A percentile compares a stretch with the other conserved stretches of the same genome.
Evolutionary conservation across 2,113 vertebrate genomes (phyloP).

Genomic region (Scatophagus argus): DNA sequence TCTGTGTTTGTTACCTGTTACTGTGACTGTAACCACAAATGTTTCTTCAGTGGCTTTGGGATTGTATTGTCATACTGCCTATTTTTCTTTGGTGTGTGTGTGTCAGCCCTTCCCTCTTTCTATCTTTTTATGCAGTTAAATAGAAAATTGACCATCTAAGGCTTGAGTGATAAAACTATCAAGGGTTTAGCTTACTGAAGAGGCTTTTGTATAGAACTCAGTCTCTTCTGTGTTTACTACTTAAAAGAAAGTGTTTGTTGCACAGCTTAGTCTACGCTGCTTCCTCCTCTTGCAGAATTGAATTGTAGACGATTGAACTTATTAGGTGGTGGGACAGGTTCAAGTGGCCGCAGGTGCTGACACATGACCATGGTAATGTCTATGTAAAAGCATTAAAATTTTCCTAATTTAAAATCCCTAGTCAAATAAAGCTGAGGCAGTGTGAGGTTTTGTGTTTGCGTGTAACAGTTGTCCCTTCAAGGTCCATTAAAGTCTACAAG

Average conservation of each 20-base stretch:
- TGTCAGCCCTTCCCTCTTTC: not conserved
- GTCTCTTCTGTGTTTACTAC: conserved; percentile 20
- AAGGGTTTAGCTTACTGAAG: conserved; percentile 41
- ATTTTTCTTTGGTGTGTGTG: not conserved
- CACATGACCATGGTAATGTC: not conserved
- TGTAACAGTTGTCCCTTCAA: not conserved
- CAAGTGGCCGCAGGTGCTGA: conserved; percentile 9
- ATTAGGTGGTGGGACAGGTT: not conserved
- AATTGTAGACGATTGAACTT: conserved; percentile 39
- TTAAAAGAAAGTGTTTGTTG: conserved; percentile 40
- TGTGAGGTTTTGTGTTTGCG: not conserved
- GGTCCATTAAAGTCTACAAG: not conserved
- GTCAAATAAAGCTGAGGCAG: not conserved
- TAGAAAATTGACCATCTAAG: conserved; percentile 48
- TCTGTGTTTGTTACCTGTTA: conserved; percentile 45
- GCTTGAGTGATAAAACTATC: conserved; percentile 28
- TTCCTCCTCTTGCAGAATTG: conserved; percentile 12
- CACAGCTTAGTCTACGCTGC: conserved; percentile 1
- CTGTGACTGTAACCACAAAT: not conserved
- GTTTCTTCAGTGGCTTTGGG: conserved; percentile 15
- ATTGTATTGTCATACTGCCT: conserved; percentile 17
- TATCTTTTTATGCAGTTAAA: conserved; percentile 44
- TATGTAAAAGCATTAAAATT: not conserved
- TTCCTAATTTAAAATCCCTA: not conserved
- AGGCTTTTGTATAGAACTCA: conserved; percentile 52